Evolutionary conservation across 2,888 invertebrate genomes (phyloP), one percentile per base, ranked within the genome.

Genomic region (Acleris sparsana): DNA sequence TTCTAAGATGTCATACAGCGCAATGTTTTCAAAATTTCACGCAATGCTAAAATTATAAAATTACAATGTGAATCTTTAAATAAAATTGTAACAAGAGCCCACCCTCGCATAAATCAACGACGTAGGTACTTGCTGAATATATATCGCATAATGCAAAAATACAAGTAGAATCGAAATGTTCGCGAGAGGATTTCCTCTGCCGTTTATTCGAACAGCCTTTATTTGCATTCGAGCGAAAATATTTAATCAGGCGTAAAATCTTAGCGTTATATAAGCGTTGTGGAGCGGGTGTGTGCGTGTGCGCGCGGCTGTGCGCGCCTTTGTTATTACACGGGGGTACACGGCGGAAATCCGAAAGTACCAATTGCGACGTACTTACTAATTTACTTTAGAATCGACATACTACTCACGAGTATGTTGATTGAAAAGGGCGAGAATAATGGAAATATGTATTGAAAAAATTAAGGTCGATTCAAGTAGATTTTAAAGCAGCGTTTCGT

Each of bases 221-320:
- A 88, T 89, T 89, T 89, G 89, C 88, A 85, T 85, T 86, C 85
- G 84, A 90, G 89, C 87, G 89, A 89, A 91, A 91, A 90, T 89
- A 89, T 90, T 90, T 90, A 89, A 91, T 91, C 90, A 90, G 84
- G 87, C 90, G 89, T 86, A 86, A 89, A 88, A 91, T 89, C 88
- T 88, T 85, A 84, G 84, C 85, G 82, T 84, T 84, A 82, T 82
- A 80, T 83, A 79, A 83, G 86, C 85, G 83, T 86, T 84, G 87
- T 82, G 85, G 88, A 79, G 82, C 75, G 76, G 79, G 81, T 80
- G 79, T 82, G 75, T 77, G 81, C 79, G 48, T 49, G 48, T 11
- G 48, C 25, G 39, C 39, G 60, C 43, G 22, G 51, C 20, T 49
- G 53, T 20, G 48, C 46, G 53, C 48, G 48, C 11, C 20, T 11